phyloP scores from a whole-genome alignment of 2,888 invertebrate species.

The Apeira syringaria region DNA sequence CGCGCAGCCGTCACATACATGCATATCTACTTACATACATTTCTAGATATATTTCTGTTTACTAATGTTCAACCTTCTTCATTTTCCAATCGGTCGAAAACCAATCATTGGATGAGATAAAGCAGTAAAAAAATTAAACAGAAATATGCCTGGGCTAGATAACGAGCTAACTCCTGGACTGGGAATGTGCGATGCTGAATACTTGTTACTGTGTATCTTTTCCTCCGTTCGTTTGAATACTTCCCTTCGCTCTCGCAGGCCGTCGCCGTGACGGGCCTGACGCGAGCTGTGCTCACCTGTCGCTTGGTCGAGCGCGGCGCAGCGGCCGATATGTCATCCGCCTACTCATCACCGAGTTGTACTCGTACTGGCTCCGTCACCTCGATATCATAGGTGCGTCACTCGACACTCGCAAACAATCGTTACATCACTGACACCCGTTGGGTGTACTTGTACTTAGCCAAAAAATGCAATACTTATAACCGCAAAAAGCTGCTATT shows the following conservation, averaged over 20 bases:
- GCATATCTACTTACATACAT: conserved; percentile 72
- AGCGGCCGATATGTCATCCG: conserved; percentile 57
- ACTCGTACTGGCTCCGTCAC: too few species aligned
- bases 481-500: too few species aligned
- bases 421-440: too few species aligned
- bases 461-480: too few species aligned
- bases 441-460: too few species aligned
- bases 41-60: conserved; percentile 71
- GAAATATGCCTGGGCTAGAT: conserved; percentile 67
- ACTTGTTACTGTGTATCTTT: conserved; percentile 73
- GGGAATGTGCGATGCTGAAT: conserved; percentile 82
- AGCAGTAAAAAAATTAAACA: conserved; percentile 44
- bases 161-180: conserved; percentile 74
- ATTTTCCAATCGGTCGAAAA: too few species aligned
- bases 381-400: too few species aligned
- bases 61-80: conserved; percentile 13
- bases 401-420: too few species aligned
- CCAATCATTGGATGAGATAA: conserved; percentile 1
- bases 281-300: too few species aligned
- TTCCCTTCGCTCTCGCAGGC: conserved; percentile 67
- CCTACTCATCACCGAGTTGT: too few species aligned
- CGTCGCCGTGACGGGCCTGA: conserved; percentile 51
- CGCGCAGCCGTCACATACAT: conserved; percentile 81
- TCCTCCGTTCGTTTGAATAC: conserved; percentile 71
- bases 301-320: too few species aligned